phyloP scores from a whole-genome alignment of 2,797 vertebrate species.

The Taenioides sp. region DNA sequence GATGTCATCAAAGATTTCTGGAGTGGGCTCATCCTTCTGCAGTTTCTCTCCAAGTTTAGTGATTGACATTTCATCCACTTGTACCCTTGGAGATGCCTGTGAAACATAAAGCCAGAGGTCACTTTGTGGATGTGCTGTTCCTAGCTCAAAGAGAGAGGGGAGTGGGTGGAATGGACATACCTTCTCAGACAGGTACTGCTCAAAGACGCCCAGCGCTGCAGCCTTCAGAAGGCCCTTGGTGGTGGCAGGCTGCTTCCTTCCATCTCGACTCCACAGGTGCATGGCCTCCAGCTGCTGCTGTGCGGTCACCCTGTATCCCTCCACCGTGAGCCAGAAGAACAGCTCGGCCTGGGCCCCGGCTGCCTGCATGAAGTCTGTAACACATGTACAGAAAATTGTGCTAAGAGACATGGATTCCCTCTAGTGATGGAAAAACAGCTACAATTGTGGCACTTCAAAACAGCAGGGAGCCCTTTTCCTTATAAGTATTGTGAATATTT shows the following conservation, averaged over 20 bases:
- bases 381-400: constrained; percentile 11
- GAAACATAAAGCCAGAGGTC: neutral
- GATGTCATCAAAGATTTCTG: constrained; percentile 98
- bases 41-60: constrained; percentile 88
- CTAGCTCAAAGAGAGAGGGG: neutral
- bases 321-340: constrained; percentile 99
- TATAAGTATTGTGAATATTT: no score
- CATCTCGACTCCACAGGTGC: constrained; percentile 86
- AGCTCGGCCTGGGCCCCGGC: constrained; percentile 96
- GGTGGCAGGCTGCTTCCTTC: constrained; percentile 89
- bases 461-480: no score
- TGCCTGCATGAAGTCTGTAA: constrained; percentile 96
- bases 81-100: constrained; percentile 94
- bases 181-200: constrained; percentile 99
- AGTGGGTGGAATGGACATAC: constrained; percentile 55
- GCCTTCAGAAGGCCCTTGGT: constrained; percentile 93
- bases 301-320: constrained; percentile 96
- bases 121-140: neutral
- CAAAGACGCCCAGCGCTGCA: constrained; percentile 92
- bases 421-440: neutral
- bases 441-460: neutral
- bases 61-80: constrained; percentile 88
- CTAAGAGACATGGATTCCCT: no score
- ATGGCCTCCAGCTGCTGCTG: constrained; percentile 97
- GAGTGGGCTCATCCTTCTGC: constrained; percentile 93